These are phyloP conservation scores for Rotaria macrura DNA, from an alignment of 2,888 invertebrate species.

Conservation along the genomic window DNA sequence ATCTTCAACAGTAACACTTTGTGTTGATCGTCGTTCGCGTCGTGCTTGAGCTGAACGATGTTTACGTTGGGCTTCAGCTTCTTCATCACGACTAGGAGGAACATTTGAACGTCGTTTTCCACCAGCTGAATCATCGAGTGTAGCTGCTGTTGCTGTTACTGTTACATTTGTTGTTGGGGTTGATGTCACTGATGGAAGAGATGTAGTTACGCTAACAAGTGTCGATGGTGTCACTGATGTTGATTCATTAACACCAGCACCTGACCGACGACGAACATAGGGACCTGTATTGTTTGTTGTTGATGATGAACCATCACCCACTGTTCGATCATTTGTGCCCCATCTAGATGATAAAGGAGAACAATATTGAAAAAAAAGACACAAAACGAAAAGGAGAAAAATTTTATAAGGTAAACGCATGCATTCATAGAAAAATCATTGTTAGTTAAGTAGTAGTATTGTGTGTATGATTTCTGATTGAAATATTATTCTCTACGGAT, in stretches of 20 bases:
- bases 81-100: conserved; percentile 26
- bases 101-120: not conserved
- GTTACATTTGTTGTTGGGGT: not conserved
- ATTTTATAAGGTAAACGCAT: not conserved
- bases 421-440: not conserved
- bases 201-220: conserved; percentile 12
- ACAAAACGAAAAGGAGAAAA: not conserved
- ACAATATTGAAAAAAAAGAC: not conserved
- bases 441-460: no score
- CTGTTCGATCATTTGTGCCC: not conserved
- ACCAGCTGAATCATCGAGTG: not conserved
- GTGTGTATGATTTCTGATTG: no score
- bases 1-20: conserved; percentile 33
- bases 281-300: not conserved
- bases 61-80: conserved; percentile 31
- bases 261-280: conserved; percentile 22
- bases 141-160: not conserved
- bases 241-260: not conserved
- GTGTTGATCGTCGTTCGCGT: conserved; percentile 29
- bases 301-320: not conserved
- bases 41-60: conserved; percentile 30
- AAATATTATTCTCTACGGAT: not conserved
- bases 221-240: not conserved
- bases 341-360: not conserved
- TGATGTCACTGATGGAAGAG: not conserved